Conservation (phyloP, 2,797 vertebrate species). For the Syndactyla subalaris region DNA sequence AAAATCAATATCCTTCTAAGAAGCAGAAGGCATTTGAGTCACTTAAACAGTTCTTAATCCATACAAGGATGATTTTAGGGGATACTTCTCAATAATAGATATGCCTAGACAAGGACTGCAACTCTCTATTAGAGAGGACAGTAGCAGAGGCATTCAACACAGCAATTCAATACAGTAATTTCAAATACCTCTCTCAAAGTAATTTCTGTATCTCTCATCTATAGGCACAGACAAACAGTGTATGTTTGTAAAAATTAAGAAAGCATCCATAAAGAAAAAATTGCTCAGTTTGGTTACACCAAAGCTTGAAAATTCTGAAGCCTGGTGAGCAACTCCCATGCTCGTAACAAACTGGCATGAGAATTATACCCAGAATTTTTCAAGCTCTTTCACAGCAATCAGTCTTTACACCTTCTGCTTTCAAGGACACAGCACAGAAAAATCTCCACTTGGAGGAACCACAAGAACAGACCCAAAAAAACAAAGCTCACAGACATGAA, state of each 20-base stretch:
- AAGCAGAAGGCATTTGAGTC: background rate
- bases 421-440: background rate
- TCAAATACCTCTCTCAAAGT: background rate
- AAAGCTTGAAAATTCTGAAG: background rate
- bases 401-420: constrained; percentile 1
- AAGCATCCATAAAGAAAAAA: background rate
- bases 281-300: background rate
- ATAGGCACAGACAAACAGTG: background rate
- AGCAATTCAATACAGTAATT: background rate
- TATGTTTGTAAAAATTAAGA: background rate
- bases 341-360: background rate
- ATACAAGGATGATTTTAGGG: background rate
- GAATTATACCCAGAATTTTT: background rate
- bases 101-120: background rate
- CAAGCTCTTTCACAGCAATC: background rate
- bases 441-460: background rate
- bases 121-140: background rate
- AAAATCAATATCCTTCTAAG: background rate
- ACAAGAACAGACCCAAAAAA: background rate
- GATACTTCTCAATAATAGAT: background rate
- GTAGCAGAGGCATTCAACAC: background rate
- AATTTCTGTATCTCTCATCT: background rate
- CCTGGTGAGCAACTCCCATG: background rate
- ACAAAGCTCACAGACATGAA: background rate
- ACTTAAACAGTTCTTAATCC: background rate